Percentiles rank a stretch among this genome's conserved stretches.
Evolutionary conservation across 2,797 vertebrate species (phyloP).

Genomic region (Esox lucius): DNA sequence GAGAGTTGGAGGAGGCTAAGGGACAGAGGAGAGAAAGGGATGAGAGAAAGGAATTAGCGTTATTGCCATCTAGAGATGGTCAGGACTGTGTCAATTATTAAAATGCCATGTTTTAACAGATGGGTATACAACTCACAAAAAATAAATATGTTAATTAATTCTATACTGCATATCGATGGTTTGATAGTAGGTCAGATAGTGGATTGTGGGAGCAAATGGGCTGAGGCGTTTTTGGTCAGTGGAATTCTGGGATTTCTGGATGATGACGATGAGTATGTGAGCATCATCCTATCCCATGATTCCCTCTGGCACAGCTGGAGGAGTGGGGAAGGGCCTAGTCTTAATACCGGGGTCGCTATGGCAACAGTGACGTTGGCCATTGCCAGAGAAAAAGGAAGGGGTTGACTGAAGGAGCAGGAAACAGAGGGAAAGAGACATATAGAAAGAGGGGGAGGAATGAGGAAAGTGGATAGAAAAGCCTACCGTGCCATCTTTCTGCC

Average conservation of each 20-base stretch:
- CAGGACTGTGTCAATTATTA: not conserved
- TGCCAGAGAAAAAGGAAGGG: slow-evolving; percentile 51
- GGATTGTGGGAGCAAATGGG: slow-evolving; percentile 42
- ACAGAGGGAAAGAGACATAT: slow-evolving; percentile 15
- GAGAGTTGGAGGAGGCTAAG: slow-evolving; percentile 14
- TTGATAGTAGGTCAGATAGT: slow-evolving; percentile 24
- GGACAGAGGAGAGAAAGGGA: not conserved
- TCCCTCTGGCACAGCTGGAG: slow-evolving; percentile 67
- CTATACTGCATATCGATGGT: slow-evolving; percentile 5
- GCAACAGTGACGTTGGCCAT: slow-evolving; percentile 71
- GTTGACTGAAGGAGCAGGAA: slow-evolving; percentile 55
- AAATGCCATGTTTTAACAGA: not conserved
- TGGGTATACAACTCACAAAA: not conserved
- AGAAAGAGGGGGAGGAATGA: slow-evolving; percentile 33
- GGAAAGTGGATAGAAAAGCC: slow-evolving; percentile 44
- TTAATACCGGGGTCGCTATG: slow-evolving; percentile 73
- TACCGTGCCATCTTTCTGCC: slow-evolving; percentile 36
- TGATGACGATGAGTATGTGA: slow-evolving; percentile 23
- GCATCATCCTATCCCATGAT: slow-evolving; percentile 65
- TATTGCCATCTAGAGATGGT: not conserved
- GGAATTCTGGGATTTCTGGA: slow-evolving; percentile 43
- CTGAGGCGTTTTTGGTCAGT: slow-evolving; percentile 11
- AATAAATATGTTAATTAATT: not conserved
- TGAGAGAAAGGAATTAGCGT: not conserved
- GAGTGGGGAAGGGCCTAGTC: slow-evolving; percentile 58